Base-by-base conservation (phyloP, 2,797 vertebrate genomes). In the Caiman crocodilus region DNA sequence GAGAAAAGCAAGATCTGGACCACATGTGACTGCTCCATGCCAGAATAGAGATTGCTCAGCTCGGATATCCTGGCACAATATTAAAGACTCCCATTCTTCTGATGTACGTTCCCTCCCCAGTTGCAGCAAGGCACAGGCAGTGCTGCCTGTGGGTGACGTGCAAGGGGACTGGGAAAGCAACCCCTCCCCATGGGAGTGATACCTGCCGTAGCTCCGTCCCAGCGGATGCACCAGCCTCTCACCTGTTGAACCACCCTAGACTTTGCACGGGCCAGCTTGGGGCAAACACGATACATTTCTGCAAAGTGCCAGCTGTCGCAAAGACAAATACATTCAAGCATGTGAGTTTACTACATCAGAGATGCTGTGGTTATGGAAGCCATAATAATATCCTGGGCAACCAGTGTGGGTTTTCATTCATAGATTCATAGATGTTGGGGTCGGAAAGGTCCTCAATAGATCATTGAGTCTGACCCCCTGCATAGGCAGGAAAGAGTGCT, bases 101-200 rank as follows among this genome's bases (percentile, higher is more conserved):
- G 50, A 60, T 32, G 13, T 50, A 76, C 7, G 7, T 81, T 88
- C 84, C 59, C 0, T 0, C 3, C 84, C 18, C 0, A 26, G 21
- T 25, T 50, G 60, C 63, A 77, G 26, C 35, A 87, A 67, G 35
- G 4, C 0, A 0, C 23, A 15, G 18, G 28, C 67, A 35, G 75
- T 76, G 28, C 42, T 75, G 21, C 30, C 42, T 15, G 3, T 25
- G 28, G 5, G 35, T 71, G 32, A 67, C 30, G 23, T 14, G 13
- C 28, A 4, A 42, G 14, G 73, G 35, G 67, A 5, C 50, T 14
- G 75, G 63, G 35, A 50, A 81, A 56, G 61, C 30, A 26, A 59
- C 75, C 18, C 58, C 30, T 21, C 10, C 67, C 35, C 59, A 89
- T n/a, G 25, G 7, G 25, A 9, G 21, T 50, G n/a, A 71, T 78